Evolutionary conservation across 2,888 invertebrate genomes (phyloP).

Genomic region (Perdita meconis): DNA sequence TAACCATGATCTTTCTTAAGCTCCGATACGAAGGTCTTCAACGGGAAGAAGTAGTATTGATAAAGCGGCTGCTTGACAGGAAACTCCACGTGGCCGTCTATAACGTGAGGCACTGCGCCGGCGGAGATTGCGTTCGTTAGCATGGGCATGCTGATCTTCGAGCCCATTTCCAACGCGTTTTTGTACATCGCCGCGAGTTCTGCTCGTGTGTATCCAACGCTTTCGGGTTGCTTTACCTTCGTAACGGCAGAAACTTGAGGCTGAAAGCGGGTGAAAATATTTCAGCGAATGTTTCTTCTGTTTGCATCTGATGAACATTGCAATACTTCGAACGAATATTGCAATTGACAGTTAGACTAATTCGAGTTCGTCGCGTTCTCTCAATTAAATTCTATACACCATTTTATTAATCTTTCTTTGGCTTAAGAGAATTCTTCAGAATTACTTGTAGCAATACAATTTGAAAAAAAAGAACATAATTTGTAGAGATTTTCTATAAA

Average conservation of each 20-base stretch:
- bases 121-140: slow-evolving; percentile 67
- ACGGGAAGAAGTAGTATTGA: slow-evolving; percentile 86
- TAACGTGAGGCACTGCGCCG: slow-evolving; percentile 63
- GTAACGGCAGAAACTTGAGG: slow-evolving; percentile 19
- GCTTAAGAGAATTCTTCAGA: too few relatives aligned
- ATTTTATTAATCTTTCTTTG: too few relatives aligned
- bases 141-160: slow-evolving; percentile 72
- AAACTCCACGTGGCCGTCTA: slow-evolving; percentile 62
- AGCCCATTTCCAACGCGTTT: slow-evolving; percentile 82
- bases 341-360: too few relatives aligned
- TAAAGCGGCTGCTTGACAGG: slow-evolving; percentile 69
- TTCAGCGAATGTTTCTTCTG: too few relatives aligned
- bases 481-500: too few relatives aligned
- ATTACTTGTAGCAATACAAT: too few relatives aligned
- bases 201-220: slow-evolving; percentile 80
- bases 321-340: too few relatives aligned
- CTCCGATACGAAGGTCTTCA: slow-evolving; percentile 85
- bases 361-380: too few relatives aligned
- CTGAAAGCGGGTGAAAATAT: too few relatives aligned
- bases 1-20: slow-evolving; percentile 68
- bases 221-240: slow-evolving; percentile 55
- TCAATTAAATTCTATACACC: too few relatives aligned
- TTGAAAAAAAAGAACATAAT: too few relatives aligned
- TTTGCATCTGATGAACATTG: too few relatives aligned
- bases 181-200: slow-evolving; percentile 85